A percentile compares a stretch with the other conserved stretches of the same genome.
phyloP scores from a whole-genome alignment of 2,888 invertebrate genomes.

The Agrotis puta region DNA sequence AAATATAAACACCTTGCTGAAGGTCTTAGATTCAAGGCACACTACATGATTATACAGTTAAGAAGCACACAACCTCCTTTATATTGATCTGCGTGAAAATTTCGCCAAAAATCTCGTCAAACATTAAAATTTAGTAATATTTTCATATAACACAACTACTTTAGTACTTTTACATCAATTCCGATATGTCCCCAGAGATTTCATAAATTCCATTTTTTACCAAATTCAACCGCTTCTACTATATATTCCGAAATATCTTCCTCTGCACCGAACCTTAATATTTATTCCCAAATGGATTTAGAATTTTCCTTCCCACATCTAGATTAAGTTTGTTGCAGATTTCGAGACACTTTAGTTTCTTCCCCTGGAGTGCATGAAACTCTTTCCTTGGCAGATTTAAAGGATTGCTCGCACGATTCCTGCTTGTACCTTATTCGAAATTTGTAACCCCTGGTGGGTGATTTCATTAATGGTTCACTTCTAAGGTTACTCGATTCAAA shows the following conservation, averaged over 20 bases:
- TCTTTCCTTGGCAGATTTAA: conserved; percentile 30
- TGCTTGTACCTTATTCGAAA: conserved; percentile 13
- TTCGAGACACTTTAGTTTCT: conserved; percentile 28
- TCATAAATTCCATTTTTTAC: conserved; percentile 8
- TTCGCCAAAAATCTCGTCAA: no score
- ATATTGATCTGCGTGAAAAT: no score
- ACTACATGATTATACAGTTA: no score
- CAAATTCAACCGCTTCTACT: neutral
- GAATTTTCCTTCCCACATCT: conserved; percentile 9
- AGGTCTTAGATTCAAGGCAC: no score
- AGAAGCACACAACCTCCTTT: no score
- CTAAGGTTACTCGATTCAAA: neutral
- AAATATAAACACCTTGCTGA: no score
- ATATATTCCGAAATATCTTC: conserved; percentile 10
- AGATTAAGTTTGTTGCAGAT: conserved; percentile 16
- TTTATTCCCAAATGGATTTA: conserved; percentile 36
- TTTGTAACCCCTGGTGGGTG: neutral
- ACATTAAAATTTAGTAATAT: neutral
- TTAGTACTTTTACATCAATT: conserved; percentile 7
- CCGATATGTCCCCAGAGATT: neutral
- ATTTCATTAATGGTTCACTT: conserved; percentile 8
- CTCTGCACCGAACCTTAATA: conserved; percentile 10
- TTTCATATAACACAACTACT: neutral
- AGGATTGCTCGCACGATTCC: conserved; percentile 3
- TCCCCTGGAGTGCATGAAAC: conserved; percentile 14